Evolutionary conservation across 2,888 invertebrate species (phyloP), one percentile per base, ranked within the genome.

Genomic region (Cremastobaeus sp.): DNA sequence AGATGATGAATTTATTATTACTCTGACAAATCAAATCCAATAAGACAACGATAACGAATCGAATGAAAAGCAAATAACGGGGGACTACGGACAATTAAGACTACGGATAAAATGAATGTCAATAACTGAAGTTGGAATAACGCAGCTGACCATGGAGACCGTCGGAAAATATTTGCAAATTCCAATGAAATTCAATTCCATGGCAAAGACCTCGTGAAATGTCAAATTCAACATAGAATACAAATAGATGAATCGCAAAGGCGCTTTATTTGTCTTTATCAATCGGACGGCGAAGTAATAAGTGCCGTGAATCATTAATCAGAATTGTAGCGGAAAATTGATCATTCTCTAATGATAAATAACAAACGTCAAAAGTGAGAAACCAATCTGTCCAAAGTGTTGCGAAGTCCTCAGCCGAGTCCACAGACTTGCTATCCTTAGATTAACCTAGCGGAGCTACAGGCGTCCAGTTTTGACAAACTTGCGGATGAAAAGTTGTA

Each of bases 1-100:
- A 32, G 28, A 4, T n/a, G 11, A 39, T 39, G n/a, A n/a, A 14
- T 21, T 37, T 14, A 52, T 35, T 34, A 37, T 34, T 37, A 25
- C 37, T 52, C 12, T 15, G 17, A 18, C 5, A 39, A 39, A 47
- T 47, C 34, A 48, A 37, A 8, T 45, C 37, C 17, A 32, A 30
- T 18, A 35, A 34, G 39, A 37, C 25, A 47, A 68, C 39, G 34
- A 55, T 30, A 48, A 39, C 28, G 32, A 45, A 32, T 12, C 18
- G 32, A 60, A 70, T 57, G 34, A 64, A 64, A 60, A 35, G 69
- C 18, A 60, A 69, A 59, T 25, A 41, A 28, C 41, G 41, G 18
- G 35, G 5, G 45, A 30, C 35, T 18, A 41, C 18, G 41, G 43
- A 25, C 45, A 37, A 50, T 57, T 57, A 43, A 68, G 43, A 57